These are phyloP conservation scores for Thamnophis elegans DNA, from an alignment of 2,797 vertebrate genomes.

Conservation along the genomic window DNA sequence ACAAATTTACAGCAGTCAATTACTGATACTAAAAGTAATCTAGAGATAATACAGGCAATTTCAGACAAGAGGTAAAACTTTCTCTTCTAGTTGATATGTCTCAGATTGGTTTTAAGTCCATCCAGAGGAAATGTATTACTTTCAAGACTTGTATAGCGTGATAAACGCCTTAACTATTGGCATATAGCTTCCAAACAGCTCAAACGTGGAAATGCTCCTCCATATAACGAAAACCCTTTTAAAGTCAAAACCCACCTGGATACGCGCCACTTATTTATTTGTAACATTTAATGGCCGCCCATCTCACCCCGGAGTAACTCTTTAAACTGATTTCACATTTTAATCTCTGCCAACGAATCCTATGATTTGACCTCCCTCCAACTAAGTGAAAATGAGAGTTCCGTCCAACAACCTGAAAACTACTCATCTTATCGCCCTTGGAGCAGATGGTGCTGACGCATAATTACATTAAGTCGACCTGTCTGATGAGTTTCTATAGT, in stretches of 20 bases:
- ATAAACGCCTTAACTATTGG: conserved; percentile 63
- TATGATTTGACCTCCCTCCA: neutral
- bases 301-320: neutral
- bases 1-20: conserved; percentile 57
- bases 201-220: conserved; percentile 32
- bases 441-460: conserved; percentile 57
- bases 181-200: conserved; percentile 45
- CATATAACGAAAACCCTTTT: neutral
- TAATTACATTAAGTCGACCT: conserved; percentile 65
- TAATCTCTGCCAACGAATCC: neutral
- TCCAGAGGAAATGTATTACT: conserved; percentile 52
- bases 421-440: conserved; percentile 46
- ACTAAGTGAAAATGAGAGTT: neutral
- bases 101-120: conserved; percentile 56
- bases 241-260: neutral
- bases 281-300: conserved; percentile 22
- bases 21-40: conserved; percentile 55
- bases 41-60: conserved; percentile 56
- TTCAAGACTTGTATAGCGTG: conserved; percentile 42
- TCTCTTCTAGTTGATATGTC: conserved; percentile 46
- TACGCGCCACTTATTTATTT: conserved; percentile 15
- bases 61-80: conserved; percentile 39
- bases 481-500: conserved; percentile 62
- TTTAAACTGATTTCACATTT: conserved; percentile 15
- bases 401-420: conserved; percentile 14